Conservation (phyloP, 2,888 invertebrate species). For the Celastrina argiolus region DNA sequence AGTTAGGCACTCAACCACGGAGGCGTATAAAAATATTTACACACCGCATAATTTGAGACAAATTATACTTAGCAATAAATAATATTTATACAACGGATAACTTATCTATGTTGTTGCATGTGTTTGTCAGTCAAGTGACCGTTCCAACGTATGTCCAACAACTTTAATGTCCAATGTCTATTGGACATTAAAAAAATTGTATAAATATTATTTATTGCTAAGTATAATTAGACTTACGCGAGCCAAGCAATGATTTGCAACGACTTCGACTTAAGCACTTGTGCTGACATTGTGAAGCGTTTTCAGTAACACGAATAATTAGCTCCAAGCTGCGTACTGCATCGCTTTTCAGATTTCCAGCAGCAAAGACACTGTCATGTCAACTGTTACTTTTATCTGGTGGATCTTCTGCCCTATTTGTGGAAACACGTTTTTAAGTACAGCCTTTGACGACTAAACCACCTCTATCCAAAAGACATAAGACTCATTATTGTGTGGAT, state of each 20-base stretch:
- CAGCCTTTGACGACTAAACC: neutral
- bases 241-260: neutral
- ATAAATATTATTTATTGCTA: too few species aligned
- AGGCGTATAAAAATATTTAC: too few species aligned
- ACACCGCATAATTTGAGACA: too few species aligned
- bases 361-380: slow-evolving; percentile 39
- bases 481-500: slow-evolving; percentile 34
- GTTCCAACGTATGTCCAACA: too few species aligned
- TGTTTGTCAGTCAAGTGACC: too few species aligned
- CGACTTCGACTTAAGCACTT: neutral
- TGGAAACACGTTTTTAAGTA: slow-evolving; percentile 29
- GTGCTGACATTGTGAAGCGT: slow-evolving; percentile 3
- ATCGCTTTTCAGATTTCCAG: slow-evolving; percentile 1
- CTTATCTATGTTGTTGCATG: too few species aligned
- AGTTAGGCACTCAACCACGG: too few species aligned
- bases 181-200: too few species aligned
- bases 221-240: neutral
- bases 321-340: neutral
- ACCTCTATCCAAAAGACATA: slow-evolving; percentile 31
- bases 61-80: too few species aligned
- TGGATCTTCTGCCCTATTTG: slow-evolving; percentile 67
- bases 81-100: too few species aligned
- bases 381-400: slow-evolving; percentile 46
- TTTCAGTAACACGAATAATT: neutral
- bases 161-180: too few species aligned